These are phyloP conservation scores for Meriones psammophilus DNA, from an alignment of 2,797 vertebrate genomes.

Conservation along the genomic window DNA sequence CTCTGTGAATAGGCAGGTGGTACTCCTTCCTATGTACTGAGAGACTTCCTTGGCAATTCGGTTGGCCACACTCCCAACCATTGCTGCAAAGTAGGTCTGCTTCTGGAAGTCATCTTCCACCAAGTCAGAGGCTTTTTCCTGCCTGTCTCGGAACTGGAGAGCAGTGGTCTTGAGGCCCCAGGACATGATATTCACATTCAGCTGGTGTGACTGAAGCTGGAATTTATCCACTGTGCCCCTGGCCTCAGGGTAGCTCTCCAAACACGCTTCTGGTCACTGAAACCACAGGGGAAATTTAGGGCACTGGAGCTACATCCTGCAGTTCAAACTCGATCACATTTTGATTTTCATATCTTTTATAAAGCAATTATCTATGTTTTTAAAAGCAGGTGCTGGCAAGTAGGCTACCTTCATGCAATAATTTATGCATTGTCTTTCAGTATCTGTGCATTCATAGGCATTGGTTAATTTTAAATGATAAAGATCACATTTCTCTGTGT, in stretches of 20 bases:
- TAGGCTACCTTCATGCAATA: not conserved
- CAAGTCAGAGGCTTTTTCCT: constrained; percentile 90
- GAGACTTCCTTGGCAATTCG: constrained; percentile 93
- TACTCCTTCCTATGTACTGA: constrained; percentile 90
- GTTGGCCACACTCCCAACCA: constrained; percentile 96
- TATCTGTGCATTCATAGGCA: not conserved
- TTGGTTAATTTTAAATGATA: constrained; percentile 18
- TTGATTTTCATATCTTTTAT: not conserved
- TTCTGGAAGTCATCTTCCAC: constrained; percentile 94
- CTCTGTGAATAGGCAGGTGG: constrained; percentile 93
- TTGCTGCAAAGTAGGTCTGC: constrained; percentile 93
- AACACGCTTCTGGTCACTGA: constrained; percentile 87
- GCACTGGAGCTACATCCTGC: accelerated
- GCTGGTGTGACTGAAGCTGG: constrained; percentile 88
- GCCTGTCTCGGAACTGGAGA: constrained; percentile 88
- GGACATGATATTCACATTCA: constrained; percentile 92
- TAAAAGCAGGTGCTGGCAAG: not conserved
- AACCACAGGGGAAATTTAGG: constrained; percentile 83
- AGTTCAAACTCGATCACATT: not conserved
- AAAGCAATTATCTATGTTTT: not conserved
- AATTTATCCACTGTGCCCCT: constrained; percentile 92
- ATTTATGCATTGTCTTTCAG: not conserved
- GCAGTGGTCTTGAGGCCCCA: constrained; percentile 92
- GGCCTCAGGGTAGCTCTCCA: constrained; percentile 81
- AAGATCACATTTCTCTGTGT: not conserved